Evolutionary conservation across 2,113 vertebrate species (phyloP).

Genomic region (Passer domesticus): DNA sequence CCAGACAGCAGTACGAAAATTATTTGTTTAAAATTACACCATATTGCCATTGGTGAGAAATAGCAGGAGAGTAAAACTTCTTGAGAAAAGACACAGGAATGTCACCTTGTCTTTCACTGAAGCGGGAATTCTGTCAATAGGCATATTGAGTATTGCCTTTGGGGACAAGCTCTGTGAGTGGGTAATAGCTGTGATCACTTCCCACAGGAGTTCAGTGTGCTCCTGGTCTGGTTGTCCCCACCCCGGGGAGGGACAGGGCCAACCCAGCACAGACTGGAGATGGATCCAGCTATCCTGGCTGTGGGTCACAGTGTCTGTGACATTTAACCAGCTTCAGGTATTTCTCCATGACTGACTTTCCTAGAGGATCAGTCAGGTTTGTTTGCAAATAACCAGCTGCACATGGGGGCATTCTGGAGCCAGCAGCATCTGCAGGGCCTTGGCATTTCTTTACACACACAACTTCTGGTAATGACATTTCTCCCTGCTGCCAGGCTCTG

Average conservation of each 20-base stretch:
- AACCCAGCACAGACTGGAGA: rapidly evolving
- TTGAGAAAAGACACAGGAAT: neutral
- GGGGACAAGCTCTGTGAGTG: neutral
- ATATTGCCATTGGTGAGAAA: neutral
- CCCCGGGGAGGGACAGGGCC: neutral
- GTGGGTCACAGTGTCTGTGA: neutral
- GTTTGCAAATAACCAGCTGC: neutral
- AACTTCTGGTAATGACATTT: neutral
- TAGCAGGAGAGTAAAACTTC: neutral
- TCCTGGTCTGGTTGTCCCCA: neutral
- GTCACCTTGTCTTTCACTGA: neutral
- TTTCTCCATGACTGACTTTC: neutral
- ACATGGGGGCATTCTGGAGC: rapidly evolving
- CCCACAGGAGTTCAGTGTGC: neutral
- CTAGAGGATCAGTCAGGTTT: neutral
- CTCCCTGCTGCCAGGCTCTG: neutral
- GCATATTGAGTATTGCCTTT: neutral
- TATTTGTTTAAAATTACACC: neutral
- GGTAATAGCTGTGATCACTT: neutral
- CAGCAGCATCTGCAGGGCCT: neutral
- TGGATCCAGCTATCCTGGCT: rapidly evolving
- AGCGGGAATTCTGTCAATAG: neutral
- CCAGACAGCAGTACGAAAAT: neutral
- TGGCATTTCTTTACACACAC: neutral
- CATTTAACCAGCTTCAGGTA: neutral